A percentile compares a stretch with the other conserved stretches of the same genome.
Conservation (phyloP, 2,797 vertebrate species). For the Gymnoscopelus braueri region DNA sequence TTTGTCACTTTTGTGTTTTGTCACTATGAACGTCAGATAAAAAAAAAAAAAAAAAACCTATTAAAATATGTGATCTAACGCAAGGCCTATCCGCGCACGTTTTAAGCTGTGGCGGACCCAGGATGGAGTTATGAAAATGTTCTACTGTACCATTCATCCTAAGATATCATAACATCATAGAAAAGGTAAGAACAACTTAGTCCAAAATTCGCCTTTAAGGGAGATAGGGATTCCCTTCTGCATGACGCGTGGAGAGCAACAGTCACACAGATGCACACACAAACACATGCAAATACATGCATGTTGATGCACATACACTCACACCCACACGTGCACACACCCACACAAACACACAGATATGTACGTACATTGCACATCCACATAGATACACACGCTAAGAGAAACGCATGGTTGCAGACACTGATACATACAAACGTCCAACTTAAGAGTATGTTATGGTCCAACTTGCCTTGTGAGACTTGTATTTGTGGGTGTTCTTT, state of each 20-base stretch:
- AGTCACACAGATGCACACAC: slow-evolving; percentile 29
- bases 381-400: slow-evolving; percentile 21
- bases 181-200: too few species aligned
- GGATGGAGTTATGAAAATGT: too few species aligned
- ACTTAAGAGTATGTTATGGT: slow-evolving; percentile 17
- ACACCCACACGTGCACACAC: not conserved
- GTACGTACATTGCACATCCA: slow-evolving; percentile 26
- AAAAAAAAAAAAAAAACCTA: too few species aligned
- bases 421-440: slow-evolving; percentile 29
- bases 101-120: too few species aligned
- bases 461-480: slow-evolving; percentile 9
- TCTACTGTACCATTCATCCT: too few species aligned
- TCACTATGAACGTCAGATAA: too few species aligned
- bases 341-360: slow-evolving; percentile 13
- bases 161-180: too few species aligned
- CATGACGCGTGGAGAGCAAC: slow-evolving; percentile 76
- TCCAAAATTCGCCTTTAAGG: too few species aligned
- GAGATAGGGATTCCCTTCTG: slow-evolving; percentile 80
- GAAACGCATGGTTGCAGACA: slow-evolving; percentile 19
- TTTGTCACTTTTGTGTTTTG: too few species aligned
- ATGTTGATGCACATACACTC: not conserved
- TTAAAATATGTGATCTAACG: too few species aligned
- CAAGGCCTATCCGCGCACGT: too few species aligned
- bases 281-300: slow-evolving; percentile 27
- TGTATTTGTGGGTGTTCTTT: slow-evolving; percentile 43